These are phyloP conservation scores for Oreochromis aureus DNA, from an alignment of 2,113 vertebrate species.

Conservation along the genomic window DNA sequence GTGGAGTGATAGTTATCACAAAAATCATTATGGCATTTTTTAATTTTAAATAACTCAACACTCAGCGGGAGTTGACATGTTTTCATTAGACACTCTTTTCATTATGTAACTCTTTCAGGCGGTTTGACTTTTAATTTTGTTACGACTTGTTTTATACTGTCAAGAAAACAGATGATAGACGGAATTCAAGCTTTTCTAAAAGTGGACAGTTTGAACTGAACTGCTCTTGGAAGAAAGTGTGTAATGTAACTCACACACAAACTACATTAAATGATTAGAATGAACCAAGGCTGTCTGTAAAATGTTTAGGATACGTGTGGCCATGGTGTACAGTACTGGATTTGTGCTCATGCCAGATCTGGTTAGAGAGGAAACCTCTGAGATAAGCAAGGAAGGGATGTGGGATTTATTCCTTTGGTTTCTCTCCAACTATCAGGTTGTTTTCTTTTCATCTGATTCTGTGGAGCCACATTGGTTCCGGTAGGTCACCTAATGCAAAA, in stretches of 20 bases:
- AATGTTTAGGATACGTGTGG: not conserved
- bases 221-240: not conserved
- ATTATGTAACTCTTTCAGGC: not conserved
- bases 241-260: not conserved
- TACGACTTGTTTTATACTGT: not conserved
- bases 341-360: not conserved
- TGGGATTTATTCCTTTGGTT: conserved; percentile 16
- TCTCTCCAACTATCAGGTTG: not conserved
- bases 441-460: not conserved
- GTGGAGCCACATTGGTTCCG: not conserved
- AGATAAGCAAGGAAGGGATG: not conserved
- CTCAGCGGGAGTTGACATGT: not conserved
- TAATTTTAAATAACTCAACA: not conserved
- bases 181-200: not conserved
- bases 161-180: not conserved
- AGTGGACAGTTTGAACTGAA: not conserved
- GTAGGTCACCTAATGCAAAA: not conserved
- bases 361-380: not conserved
- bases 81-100: conserved; percentile 7
- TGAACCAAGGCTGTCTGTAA: not conserved
- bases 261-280: not conserved
- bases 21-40: conserved; percentile 20
- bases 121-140: not conserved
- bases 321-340: not conserved
- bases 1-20: not conserved